These are phyloP conservation scores for Rhorus exstirpatorius DNA, from an alignment of 2,888 invertebrate species.

Conservation along the genomic window DNA sequence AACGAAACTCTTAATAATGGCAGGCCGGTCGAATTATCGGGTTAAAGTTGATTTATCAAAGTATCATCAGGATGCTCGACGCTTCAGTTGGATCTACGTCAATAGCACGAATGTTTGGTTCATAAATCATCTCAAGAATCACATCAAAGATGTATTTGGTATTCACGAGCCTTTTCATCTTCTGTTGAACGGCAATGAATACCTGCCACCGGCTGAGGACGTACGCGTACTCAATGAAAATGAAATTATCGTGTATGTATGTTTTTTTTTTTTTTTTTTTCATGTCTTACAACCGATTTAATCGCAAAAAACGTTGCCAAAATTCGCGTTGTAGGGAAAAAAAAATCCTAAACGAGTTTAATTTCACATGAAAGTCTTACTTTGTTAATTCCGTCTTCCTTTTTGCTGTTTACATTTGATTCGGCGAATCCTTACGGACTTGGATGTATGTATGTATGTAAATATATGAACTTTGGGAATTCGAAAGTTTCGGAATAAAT, in stretches of 20 bases:
- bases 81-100: constrained; percentile 79
- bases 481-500: too few relatives aligned
- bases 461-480: too few relatives aligned
- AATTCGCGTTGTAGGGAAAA: too few relatives aligned
- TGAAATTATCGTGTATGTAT: constrained; percentile 75
- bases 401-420: too few relatives aligned
- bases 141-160: constrained; percentile 80
- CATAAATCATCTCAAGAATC: constrained; percentile 80
- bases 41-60: constrained; percentile 80
- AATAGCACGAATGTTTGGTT: constrained; percentile 77
- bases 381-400: too few relatives aligned
- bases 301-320: too few relatives aligned
- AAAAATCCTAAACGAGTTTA: too few relatives aligned
- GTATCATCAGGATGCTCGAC: constrained; percentile 78
- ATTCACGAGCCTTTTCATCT: constrained; percentile 83
- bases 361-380: too few relatives aligned
- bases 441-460: too few relatives aligned
- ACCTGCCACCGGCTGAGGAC: constrained; percentile 83
- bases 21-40: constrained; percentile 75
- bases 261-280: neutral
- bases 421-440: too few relatives aligned
- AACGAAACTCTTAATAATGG: constrained; percentile 32
- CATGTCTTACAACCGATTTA: too few relatives aligned
- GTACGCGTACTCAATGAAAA: constrained; percentile 77
- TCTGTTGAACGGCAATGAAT: constrained; percentile 78